These are phyloP conservation scores for Pterophyllum scalare DNA, from an alignment of 2,113 vertebrate species.

Conservation along the genomic window DNA sequence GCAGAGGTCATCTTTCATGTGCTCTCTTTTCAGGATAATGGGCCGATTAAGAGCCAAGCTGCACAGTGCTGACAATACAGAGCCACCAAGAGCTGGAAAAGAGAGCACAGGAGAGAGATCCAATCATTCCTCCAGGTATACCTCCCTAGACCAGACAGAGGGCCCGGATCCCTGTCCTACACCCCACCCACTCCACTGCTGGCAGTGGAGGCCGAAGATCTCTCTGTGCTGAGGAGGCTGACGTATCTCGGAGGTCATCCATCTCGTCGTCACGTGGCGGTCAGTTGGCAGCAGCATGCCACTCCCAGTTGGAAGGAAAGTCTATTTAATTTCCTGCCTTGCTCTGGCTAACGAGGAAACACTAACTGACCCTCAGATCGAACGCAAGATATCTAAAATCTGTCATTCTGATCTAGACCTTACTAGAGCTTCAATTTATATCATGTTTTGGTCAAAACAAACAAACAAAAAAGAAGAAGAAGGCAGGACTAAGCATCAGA, in stretches of 20 bases:
- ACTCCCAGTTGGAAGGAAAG: slow-evolving; percentile 14
- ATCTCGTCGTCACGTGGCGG: slow-evolving; percentile 28
- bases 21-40: slow-evolving; percentile 30
- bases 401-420: slow-evolving; percentile 16
- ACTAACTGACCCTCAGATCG: slow-evolving; percentile 49
- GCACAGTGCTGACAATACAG: neutral
- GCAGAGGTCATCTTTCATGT: slow-evolving; percentile 37
- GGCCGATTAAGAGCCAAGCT: neutral
- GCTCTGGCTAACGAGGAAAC: slow-evolving; percentile 36
- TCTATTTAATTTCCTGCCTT: slow-evolving; percentile 44
- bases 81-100: slow-evolving; percentile 1
- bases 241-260: slow-evolving; percentile 17
- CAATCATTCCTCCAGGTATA: slow-evolving; percentile 19
- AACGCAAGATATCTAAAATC: slow-evolving; percentile 11
- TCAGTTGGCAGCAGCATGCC: slow-evolving; percentile 23
- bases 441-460: slow-evolving; percentile 25
- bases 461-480: slow-evolving; percentile 28
- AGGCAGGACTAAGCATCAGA: slow-evolving; percentile 31
- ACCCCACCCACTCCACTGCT: slow-evolving; percentile 33
- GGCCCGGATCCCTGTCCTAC: slow-evolving; percentile 11
- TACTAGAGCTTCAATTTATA: neutral
- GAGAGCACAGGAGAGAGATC: slow-evolving; percentile 53
- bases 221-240: slow-evolving; percentile 16
- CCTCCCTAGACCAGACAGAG: slow-evolving; percentile 28
- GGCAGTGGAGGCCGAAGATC: slow-evolving; percentile 47